Conservation (phyloP, 2,797 vertebrate genomes). For the Acrossocheilus wenchowensis region DNA sequence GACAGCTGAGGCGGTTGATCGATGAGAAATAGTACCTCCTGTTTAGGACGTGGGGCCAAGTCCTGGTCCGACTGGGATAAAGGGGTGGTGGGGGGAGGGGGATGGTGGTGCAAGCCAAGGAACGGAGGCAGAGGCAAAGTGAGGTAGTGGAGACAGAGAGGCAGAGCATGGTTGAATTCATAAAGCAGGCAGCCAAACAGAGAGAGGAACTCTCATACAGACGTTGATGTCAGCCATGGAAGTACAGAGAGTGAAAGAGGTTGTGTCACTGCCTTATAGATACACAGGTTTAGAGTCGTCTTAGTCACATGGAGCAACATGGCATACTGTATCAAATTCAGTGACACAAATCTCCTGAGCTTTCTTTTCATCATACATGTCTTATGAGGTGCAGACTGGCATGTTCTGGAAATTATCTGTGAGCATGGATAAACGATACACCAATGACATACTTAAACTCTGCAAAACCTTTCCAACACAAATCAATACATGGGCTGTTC, state of each 20-base stretch:
- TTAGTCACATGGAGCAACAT: constrained; percentile 2
- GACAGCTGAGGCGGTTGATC: constrained; percentile 62
- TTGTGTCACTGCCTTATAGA: constrained; percentile 47
- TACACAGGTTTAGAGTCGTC: constrained; percentile 15
- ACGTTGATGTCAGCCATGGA: constrained; percentile 48
- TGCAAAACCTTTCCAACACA: constrained; percentile 13
- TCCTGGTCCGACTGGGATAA: constrained; percentile 90
- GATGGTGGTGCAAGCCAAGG: constrained; percentile 51
- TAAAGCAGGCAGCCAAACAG: constrained; percentile 68
- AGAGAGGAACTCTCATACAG: constrained; percentile 54
- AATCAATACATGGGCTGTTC: constrained; percentile 18
- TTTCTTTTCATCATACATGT: constrained; percentile 2
- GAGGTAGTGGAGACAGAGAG: constrained; percentile 72
- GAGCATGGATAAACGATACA: constrained; percentile 25
- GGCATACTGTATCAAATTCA: constrained; percentile 40
- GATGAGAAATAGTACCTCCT: constrained; percentile 89
- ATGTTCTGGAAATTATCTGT: constrained; percentile 17
- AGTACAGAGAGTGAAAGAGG: constrained; percentile 44
- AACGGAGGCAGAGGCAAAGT: constrained; percentile 65
- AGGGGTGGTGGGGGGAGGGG: constrained; percentile 67
- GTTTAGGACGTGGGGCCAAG: constrained; percentile 93
- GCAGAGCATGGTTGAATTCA: constrained; percentile 71
- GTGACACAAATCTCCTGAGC: constrained; percentile 49
- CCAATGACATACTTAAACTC: constrained; percentile 31
- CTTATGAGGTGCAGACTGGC: constrained; percentile 30